Evolutionary conservation across 2,113 vertebrate genomes (phyloP), one percentile per base, ranked within the genome.

Genomic region (Chionomys nivalis): DNA sequence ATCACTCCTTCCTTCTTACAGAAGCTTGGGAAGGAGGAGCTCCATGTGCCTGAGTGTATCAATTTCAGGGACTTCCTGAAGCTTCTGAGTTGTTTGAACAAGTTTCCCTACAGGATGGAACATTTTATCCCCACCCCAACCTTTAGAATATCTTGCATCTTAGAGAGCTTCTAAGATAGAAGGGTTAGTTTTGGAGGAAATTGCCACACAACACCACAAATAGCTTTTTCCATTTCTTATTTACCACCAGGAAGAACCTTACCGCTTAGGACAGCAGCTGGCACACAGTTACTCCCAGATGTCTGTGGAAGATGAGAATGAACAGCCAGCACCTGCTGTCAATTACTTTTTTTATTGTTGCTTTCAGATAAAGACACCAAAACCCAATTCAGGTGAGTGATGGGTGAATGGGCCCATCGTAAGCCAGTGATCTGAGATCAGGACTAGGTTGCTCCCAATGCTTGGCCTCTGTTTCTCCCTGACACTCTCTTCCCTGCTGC

Each of bases 331-430:
- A 36, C 12, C 28, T 39, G 12, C 33, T 23, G 36, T 14, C 68
- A 82, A 86, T 70, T 88, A 47, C 28, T 1, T 58, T 23, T 42
- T 83, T 83, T 79, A 7, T 55, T 55, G 39, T 13, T 31, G 44
- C 61, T 47, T 87, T 23, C 23, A 55, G 49, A 63, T 4, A 19
- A 70, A 12, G 12, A 33, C 24, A 36, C 14, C 2, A 1, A 36
- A 88, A 26, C 21, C 24, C 3, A 11, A 33, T 7, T 10, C 24
- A 10, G 2, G 0, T 1, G 39, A 70, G 33, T 6, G 3, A 17
- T 0, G 0, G 23, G 42, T 17, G 7, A 31, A 39, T 21, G 31
- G 49, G 82, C 39, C n/a, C 5, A 2, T 33, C 4, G 8, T 5
- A 47, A 52, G 13, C 39, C 1, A 65, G 81, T 55, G 39, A 87